Base-by-base conservation (phyloP, 1,140 invertebrate species). In the Physella acuta region DNA sequence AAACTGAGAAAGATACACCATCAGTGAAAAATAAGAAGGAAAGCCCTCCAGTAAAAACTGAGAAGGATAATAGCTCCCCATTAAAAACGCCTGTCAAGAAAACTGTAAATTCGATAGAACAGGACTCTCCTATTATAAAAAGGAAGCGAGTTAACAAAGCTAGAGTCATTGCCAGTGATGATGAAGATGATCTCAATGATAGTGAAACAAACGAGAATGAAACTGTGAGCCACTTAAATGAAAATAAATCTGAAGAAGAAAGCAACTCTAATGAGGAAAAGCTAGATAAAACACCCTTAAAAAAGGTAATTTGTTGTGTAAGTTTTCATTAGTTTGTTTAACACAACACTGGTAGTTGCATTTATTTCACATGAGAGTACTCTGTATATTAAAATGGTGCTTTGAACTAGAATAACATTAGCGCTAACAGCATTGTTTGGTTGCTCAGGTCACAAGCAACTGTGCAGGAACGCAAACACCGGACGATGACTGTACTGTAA, bases 101-200 rank as follows among this genome's bases (percentile, higher is more conserved):
- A n/a, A n/a, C n/a, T n/a, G n/a, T n/a, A n/a, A n/a, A n/a, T n/a
- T n/a, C n/a, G n/a, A n/a, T n/a, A n/a, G 39, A 70, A 16, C 2
- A 2, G 0, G 74, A 75, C 61, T 75, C 74, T 34, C 74, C 74
- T n/a, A 61, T 75, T 3, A 73, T 73, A 72, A 28, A 39, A 62
- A 58, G 44, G 20, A 55, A 61, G 11, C 65, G 70, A 31, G 67
- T 59, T 24, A 74, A 65, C 30, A 73, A 58, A 55, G 70, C 72
- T 59, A 56, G 74, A 44, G 67, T 76, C 20, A 76, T 77, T 52
- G 66, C 75, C 20, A 71, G 65, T 51, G 64, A 74, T 68, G 65
- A 72, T 55, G 55, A 68, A 51, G 68, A 71, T 34, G 24, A 58
- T n/a, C 53, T 64, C n/a, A 70, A 67, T 44, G 49, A 72, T 49